These are phyloP conservation scores for Boleophthalmus pectinirostris DNA, from an alignment of 2,113 vertebrate species.

Conservation along the genomic window DNA sequence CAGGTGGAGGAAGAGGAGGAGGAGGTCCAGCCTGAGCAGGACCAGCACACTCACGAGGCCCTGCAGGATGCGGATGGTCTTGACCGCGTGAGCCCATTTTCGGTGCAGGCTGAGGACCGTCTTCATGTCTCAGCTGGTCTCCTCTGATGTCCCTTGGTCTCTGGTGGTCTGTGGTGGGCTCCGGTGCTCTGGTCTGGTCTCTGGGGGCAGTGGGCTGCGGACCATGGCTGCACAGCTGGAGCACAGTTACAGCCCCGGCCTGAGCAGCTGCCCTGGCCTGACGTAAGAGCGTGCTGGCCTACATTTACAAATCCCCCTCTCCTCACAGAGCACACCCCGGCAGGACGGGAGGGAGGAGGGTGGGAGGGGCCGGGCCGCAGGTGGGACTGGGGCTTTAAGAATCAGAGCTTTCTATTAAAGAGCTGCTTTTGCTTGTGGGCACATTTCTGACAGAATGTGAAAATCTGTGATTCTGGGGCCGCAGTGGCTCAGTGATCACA, in stretches of 20 bases:
- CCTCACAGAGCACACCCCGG: background rate
- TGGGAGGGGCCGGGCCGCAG: conserved; percentile 33
- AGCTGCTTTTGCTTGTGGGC: background rate
- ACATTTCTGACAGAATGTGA: too few species aligned
- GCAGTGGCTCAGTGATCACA: too few species aligned
- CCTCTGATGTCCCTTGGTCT: conserved; percentile 26
- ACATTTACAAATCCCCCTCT: conserved; percentile 90
- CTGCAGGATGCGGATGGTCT: conserved; percentile 88
- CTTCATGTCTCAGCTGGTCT: conserved; percentile 79
- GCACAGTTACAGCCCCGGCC: conserved; percentile 55
- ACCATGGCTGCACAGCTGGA: conserved; percentile 65
- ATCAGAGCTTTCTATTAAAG: background rate
- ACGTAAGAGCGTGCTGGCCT: conserved; percentile 92
- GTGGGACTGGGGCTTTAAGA: conserved; percentile 54
- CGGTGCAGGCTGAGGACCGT: conserved; percentile 83
- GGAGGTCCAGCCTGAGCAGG: background rate
- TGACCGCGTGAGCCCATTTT: conserved; percentile 87
- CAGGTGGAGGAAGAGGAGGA: too few species aligned
- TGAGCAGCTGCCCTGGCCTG: conserved; percentile 75
- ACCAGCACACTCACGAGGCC: conserved; percentile 81
- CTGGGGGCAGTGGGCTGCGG: conserved; percentile 46
- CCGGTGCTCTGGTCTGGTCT: background rate
- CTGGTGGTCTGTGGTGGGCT: too few species aligned
- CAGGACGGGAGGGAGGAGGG: too few species aligned
- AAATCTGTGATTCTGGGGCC: too few species aligned